Conservation (phyloP, 1,140 invertebrate species). For the Drepana arcuata region DNA sequence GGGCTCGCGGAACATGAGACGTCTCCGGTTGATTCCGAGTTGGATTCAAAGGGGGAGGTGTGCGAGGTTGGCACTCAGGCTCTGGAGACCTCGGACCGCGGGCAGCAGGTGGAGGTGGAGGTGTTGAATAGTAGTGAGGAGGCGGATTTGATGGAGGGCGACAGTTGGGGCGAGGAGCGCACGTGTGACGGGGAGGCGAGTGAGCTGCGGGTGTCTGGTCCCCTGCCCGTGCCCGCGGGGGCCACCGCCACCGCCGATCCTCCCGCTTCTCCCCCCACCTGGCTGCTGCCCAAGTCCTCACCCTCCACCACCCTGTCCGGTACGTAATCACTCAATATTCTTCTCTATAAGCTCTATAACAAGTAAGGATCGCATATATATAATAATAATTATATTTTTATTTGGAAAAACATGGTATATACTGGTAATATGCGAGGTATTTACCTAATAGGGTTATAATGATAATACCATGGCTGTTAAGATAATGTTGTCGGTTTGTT, state of each 20-base stretch:
- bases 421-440: too few species aligned
- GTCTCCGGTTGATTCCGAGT: not conserved
- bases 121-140: not conserved
- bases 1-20: not conserved
- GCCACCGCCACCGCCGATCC: conserved; percentile 14
- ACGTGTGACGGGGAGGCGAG: not conserved
- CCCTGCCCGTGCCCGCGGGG: conserved; percentile 43
- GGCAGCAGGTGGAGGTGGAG: not conserved
- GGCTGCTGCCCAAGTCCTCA: conserved; percentile 19
- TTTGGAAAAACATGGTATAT: too few species aligned
- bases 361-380: too few species aligned
- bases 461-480: too few species aligned
- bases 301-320: conserved; percentile 2
- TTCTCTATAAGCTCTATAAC: too few species aligned
- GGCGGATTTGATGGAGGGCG: not conserved
- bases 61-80: too few species aligned
- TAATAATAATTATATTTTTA: too few species aligned
- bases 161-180: not conserved
- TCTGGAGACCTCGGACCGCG: not conserved
- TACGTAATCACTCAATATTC: too few species aligned
- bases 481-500: too few species aligned
- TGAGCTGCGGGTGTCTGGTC: conserved; percentile 18
- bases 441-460: too few species aligned
- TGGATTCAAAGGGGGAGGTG: too few species aligned
- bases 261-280: conserved; percentile 9